These are phyloP conservation scores for Carduelis carduelis DNA, from an alignment of 2,797 vertebrate genomes.

Conservation along the genomic window DNA sequence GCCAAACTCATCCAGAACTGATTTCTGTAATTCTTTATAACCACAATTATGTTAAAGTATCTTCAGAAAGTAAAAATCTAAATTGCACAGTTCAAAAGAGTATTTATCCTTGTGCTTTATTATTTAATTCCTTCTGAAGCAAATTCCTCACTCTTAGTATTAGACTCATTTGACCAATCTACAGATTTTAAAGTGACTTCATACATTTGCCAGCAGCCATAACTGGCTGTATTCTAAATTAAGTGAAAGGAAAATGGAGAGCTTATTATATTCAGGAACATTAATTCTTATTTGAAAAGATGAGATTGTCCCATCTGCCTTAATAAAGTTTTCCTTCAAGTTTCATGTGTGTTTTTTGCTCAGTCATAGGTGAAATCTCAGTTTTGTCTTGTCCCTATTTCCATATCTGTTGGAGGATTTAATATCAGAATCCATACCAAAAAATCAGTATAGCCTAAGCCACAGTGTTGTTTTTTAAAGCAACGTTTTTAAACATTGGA, in stretches of 20 bases:
- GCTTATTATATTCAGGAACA: not conserved
- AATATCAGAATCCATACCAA: not conserved
- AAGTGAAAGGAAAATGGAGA: not conserved
- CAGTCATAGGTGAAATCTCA: not conserved
- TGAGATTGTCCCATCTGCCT: not conserved
- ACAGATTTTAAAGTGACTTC: not conserved
- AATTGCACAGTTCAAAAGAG: not conserved
- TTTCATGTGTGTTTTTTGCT: not conserved
- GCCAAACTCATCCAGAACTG: not conserved
- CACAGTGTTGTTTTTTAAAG: not conserved
- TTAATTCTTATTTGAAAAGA: not conserved
- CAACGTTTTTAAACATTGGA: not conserved
- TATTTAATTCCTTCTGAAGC: not conserved
- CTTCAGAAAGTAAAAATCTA: not conserved
- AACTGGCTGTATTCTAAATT: not conserved
- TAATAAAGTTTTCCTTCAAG: not conserved
- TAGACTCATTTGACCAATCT: not conserved
- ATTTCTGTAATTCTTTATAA: not conserved
- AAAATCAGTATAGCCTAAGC: not conserved
- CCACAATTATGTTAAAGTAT: not conserved
- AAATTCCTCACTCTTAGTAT: not conserved
- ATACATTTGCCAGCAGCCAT: not conserved
- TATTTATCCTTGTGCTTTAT: not conserved
- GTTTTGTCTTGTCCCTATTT: not conserved
- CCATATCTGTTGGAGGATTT: not conserved